A percentile compares a stretch with the other conserved stretches of the same genome.
Evolutionary conservation across 2,113 vertebrate genomes (phyloP).

Genomic region (Lates calcarifer): DNA sequence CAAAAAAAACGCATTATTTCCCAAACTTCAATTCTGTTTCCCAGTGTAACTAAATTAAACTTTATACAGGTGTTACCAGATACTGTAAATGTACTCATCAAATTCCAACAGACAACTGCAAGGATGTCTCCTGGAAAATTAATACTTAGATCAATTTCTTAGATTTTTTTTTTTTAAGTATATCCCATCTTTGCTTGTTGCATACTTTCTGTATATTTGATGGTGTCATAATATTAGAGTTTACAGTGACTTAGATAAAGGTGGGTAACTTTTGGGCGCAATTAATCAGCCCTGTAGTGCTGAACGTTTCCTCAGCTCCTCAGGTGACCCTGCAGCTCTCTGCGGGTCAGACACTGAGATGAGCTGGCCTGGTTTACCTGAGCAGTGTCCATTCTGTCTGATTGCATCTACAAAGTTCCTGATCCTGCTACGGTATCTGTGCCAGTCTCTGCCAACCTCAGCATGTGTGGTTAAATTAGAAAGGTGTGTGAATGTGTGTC

Average conservation of each 20-base stretch:
- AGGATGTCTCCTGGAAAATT: neutral
- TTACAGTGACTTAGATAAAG: neutral
- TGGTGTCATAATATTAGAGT: neutral
- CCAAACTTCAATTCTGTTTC: too few relatives aligned
- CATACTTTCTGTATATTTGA: neutral
- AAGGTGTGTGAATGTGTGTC: neutral
- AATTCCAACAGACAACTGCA: neutral
- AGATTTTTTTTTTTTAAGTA: too few relatives aligned
- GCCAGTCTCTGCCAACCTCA: neutral
- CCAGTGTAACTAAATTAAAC: too few relatives aligned
- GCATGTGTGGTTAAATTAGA: neutral
- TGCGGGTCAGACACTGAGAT: slow-evolving; percentile 15
- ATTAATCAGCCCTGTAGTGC: slow-evolving; percentile 37
- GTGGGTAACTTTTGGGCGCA: neutral
- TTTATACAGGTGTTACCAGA: neutral
- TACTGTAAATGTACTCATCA: too few relatives aligned
- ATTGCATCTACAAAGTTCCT: slow-evolving; percentile 50
- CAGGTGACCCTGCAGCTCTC: slow-evolving; percentile 5
- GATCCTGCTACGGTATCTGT: neutral
- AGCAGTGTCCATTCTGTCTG: slow-evolving; percentile 12
- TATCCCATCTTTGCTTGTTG: neutral
- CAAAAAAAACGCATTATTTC: too few relatives aligned
- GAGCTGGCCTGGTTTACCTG: slow-evolving; percentile 10
- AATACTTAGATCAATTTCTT: too few relatives aligned
- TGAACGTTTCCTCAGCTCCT: neutral